These are phyloP conservation scores for Phyllotreta striolata DNA, from an alignment of 2,888 invertebrate species.

Conservation along the genomic window DNA sequence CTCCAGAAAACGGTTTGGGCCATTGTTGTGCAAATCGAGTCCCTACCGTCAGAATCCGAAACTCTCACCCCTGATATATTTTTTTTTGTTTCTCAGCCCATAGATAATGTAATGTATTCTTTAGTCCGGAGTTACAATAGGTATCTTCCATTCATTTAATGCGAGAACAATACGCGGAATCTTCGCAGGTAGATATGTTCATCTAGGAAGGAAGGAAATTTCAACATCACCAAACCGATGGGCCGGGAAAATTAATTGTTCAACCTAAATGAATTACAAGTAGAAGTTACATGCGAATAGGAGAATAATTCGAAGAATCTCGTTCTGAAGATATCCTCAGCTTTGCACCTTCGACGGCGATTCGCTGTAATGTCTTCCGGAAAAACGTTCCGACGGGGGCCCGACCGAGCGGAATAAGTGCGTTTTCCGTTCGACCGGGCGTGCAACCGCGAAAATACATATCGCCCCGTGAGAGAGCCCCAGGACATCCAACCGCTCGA, in stretches of 20 bases:
- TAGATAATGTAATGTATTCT: conserved; percentile 28
- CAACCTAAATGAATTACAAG: too few species aligned
- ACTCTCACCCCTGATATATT: conserved; percentile 19
- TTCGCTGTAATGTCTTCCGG: conserved; percentile 24
- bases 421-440: conserved; percentile 28
- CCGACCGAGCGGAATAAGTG: conserved; percentile 30
- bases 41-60: conserved; percentile 8
- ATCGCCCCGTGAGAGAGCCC: conserved; percentile 5
- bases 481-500: too few species aligned
- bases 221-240: conserved; percentile 2
- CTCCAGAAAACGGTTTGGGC: conserved; percentile 1
- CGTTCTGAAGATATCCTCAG: neutral
- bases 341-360: conserved; percentile 22
- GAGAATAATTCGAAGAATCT: too few species aligned
- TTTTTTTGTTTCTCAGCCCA: conserved; percentile 29
- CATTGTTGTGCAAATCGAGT: conserved; percentile 16
- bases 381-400: conserved; percentile 19
- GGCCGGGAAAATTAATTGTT: neutral
- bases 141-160: conserved; percentile 12
- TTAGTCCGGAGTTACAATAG: conserved; percentile 19
- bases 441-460: conserved; percentile 25
- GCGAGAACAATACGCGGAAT: conserved; percentile 3
- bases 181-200: conserved; percentile 9
- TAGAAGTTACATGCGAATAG: too few species aligned
- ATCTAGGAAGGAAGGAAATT: neutral